Percentiles rank a stretch among this genome's conserved stretches.
phyloP scores from a whole-genome alignment of 2,113 vertebrate genomes.

The Poeciliopsis turrubarensis region DNA sequence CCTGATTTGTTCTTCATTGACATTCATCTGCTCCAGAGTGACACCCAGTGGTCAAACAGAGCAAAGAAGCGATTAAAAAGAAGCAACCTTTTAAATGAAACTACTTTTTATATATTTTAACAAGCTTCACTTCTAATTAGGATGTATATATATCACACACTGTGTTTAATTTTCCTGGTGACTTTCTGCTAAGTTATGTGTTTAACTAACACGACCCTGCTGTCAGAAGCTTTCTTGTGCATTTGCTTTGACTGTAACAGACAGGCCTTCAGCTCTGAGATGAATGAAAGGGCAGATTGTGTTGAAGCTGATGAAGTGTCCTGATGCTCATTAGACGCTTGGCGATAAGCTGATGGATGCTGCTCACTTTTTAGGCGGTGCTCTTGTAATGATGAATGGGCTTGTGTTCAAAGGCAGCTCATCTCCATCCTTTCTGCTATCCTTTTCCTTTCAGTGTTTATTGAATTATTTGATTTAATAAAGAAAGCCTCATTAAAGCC shows the following conservation, averaged over 20 bases:
- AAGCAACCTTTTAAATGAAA: no score
- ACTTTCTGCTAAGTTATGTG: background rate
- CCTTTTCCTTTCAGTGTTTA: slow-evolving; percentile 14
- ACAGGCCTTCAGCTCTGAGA: slow-evolving; percentile 59
- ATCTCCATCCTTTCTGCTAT: background rate
- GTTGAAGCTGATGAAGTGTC: slow-evolving; percentile 66
- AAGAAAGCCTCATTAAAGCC: slow-evolving; percentile 46
- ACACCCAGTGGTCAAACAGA: no score
- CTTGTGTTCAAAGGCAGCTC: slow-evolving; percentile 14
- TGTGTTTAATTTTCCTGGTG: background rate
- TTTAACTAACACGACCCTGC: background rate
- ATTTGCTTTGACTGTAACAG: slow-evolving; percentile 41
- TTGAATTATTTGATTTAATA: slow-evolving; percentile 46
- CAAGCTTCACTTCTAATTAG: background rate
- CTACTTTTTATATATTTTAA: background rate
- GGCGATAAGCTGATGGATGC: slow-evolving; percentile 65
- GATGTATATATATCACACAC: background rate
- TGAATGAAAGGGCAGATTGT: slow-evolving; percentile 62
- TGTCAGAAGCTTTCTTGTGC: background rate
- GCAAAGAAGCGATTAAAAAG: no score
- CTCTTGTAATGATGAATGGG: slow-evolving; percentile 53
- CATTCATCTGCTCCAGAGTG: no score
- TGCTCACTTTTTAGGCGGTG: slow-evolving; percentile 31
- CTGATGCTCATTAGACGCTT: slow-evolving; percentile 57
- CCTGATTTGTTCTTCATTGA: no score